Percentiles rank a stretch among this genome's conserved stretches.
Conservation (phyloP, 1,140 invertebrate species). For the Babylonia areolata region DNA sequence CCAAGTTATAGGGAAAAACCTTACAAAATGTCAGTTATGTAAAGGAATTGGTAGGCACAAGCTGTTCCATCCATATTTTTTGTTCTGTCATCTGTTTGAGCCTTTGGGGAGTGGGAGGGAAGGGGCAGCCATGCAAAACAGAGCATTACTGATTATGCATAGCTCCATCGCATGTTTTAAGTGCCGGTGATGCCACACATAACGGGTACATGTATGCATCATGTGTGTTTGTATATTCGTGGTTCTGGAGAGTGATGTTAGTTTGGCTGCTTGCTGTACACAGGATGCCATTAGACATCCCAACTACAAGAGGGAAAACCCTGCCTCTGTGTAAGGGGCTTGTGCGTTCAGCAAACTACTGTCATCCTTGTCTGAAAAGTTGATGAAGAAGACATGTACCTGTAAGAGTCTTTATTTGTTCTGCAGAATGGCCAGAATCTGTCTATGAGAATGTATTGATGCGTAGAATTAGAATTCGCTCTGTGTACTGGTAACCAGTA, state of each 20-base stretch:
- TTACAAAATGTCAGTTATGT: too few relatives aligned
- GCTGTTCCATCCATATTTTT: too few relatives aligned
- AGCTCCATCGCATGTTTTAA: background rate
- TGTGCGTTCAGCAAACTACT: too few relatives aligned
- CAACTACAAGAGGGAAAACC: background rate
- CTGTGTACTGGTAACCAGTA: background rate
- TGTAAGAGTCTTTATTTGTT: background rate
- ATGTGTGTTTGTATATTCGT: background rate
- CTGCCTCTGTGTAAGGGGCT: background rate
- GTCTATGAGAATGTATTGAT: background rate
- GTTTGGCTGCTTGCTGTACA: background rate
- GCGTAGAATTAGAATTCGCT: too few relatives aligned
- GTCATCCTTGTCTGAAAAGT: too few relatives aligned
- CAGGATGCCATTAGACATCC: background rate
- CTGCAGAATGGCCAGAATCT: background rate
- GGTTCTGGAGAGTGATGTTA: background rate
- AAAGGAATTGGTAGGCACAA: too few relatives aligned
- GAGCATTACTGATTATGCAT: slow-evolving; percentile 3
- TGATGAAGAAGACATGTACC: background rate
- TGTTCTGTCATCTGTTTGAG: background rate
- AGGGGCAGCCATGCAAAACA: background rate
- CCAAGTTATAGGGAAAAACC: too few relatives aligned
- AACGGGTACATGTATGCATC: background rate
- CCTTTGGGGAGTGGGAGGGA: too few relatives aligned
- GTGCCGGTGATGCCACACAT: slow-evolving; percentile 9